Evolutionary conservation across 53 echinoderm and acorn worm species (phyloP).

Genomic region (Holothuria leucospilota): DNA sequence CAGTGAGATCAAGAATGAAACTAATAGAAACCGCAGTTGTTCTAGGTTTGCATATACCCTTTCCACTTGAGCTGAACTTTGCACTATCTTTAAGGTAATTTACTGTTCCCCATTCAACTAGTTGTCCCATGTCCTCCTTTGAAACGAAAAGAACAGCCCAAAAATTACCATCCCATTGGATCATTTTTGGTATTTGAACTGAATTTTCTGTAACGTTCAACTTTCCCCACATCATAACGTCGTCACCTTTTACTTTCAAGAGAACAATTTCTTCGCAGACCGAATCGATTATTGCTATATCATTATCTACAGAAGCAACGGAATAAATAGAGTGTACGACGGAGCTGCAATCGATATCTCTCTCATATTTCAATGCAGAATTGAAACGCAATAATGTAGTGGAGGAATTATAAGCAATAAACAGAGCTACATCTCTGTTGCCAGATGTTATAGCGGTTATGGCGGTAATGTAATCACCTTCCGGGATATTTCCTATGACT

Average conservation of each 20-base stretch:
- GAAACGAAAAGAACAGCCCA: background rate
- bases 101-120: too few species aligned
- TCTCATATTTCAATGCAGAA: background rate
- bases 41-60: background rate
- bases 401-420: slow-evolving; percentile 6
- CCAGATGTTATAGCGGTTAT: slow-evolving; percentile 13
- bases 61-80: background rate
- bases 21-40: slow-evolving; percentile 21
- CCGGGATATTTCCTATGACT: background rate
- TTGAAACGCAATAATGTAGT: slow-evolving; percentile 12
- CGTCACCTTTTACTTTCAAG: background rate
- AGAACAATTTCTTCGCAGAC: slow-evolving; percentile 6
- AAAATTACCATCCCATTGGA: slow-evolving; percentile 20
- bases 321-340: slow-evolving; percentile 21
- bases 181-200: background rate
- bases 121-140: background rate
- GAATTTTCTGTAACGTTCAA: background rate
- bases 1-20: slow-evolving; percentile 9
- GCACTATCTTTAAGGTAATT: background rate
- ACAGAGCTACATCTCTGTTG: background rate
- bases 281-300: slow-evolving; percentile 18
- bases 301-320: slow-evolving; percentile 11
- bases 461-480: background rate
- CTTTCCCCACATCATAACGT: background rate
- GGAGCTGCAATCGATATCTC: background rate